These are phyloP conservation scores for Phrynosoma blainvillii DNA, from an alignment of 2,113 vertebrate species.

Conservation along the genomic window DNA sequence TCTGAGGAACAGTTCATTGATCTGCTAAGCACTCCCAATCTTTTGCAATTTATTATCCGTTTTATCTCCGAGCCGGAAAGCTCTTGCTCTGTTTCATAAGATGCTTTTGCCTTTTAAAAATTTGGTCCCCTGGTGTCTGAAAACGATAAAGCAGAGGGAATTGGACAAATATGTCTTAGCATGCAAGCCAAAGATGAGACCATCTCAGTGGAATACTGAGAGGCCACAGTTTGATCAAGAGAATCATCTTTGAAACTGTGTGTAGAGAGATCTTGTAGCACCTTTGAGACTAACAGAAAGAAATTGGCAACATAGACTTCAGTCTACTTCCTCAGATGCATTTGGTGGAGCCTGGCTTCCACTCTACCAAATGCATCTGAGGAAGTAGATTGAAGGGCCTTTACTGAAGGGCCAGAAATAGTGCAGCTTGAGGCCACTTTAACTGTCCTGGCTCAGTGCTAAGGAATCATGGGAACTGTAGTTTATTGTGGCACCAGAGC, in stretches of 20 bases:
- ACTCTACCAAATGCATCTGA: too few species aligned
- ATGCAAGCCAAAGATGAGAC: neutral
- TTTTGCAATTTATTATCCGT: constrained; percentile 5
- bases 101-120: neutral
- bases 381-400: too few species aligned
- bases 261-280: too few species aligned
- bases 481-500: too few species aligned
- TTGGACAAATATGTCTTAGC: neutral
- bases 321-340: too few species aligned
- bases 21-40: constrained; percentile 10
- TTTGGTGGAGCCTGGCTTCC: too few species aligned
- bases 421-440: too few species aligned
- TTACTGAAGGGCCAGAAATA: too few species aligned
- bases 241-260: neutral
- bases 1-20: constrained; percentile 3
- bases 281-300: too few species aligned
- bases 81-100: constrained; percentile 1
- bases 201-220: neutral
- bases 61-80: neutral
- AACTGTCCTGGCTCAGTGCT: too few species aligned
- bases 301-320: too few species aligned
- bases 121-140: neutral
- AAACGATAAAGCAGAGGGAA: constrained; percentile 6
- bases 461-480: too few species aligned
- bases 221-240: neutral